Evolutionary conservation across 2,888 invertebrate genomes (phyloP).

Genomic region (Diadegma fenestrale): DNA sequence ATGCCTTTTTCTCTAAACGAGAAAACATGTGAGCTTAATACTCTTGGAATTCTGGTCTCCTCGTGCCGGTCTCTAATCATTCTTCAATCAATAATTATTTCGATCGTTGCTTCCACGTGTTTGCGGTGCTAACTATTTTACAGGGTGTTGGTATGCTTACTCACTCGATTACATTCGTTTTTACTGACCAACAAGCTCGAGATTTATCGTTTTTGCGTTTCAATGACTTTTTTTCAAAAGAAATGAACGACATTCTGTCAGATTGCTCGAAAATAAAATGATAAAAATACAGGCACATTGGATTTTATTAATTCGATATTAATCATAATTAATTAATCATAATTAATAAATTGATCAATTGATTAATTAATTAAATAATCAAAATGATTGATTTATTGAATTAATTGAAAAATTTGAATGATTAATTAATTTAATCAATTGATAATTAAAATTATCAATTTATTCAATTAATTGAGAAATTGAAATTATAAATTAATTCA

Average conservation of each 20-base stretch:
- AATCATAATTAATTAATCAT: no score
- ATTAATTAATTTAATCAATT: no score
- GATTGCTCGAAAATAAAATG: background rate
- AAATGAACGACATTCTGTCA: no score
- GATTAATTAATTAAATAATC: no score
- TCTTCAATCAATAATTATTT: background rate
- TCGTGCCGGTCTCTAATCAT: background rate
- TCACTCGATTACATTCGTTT: background rate
- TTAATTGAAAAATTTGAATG: no score
- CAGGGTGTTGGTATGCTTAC: slow-evolving; percentile 59
- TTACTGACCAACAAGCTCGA: background rate
- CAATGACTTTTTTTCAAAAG: background rate
- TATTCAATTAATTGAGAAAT: no score
- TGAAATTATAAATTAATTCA: no score
- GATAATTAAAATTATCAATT: no score
- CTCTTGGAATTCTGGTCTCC: background rate
- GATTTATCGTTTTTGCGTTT: background rate
- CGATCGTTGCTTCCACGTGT: slow-evolving; percentile 12
- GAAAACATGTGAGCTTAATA: slow-evolving; percentile 28
- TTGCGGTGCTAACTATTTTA: slow-evolving; percentile 53
- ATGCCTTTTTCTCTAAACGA: slow-evolving; percentile 53
- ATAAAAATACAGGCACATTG: background rate
- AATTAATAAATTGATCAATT: no score
- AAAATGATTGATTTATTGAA: no score
- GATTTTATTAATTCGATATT: background rate